Evolutionary conservation across 2,113 vertebrate genomes (phyloP), one percentile per base, ranked within the genome.

Genomic region (Paramisgurnus dabryanus): DNA sequence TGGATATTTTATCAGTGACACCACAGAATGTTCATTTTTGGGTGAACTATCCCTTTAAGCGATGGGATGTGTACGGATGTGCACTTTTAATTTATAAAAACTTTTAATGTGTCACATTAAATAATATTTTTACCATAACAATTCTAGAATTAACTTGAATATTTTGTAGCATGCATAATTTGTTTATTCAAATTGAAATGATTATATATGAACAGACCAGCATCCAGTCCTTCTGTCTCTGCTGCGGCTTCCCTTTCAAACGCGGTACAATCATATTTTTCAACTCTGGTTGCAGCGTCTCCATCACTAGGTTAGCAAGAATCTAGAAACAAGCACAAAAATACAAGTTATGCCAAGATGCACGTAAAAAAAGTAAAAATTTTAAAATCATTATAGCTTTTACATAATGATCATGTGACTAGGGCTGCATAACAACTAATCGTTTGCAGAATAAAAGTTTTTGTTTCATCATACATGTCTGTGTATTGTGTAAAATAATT

Each of bases 271-370:
- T 97, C 85, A 92, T 82, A 0, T 80, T 93, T 84, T 92, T 89
- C 81, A 99, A 92, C 76, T 96, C 95, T 0, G 95, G 93, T 3
- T 94, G 91, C 78, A 98, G 93, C 27, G 90, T 92, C 88, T 99
- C 97, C 97, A 98, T 98, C 89, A 96, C 97, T 88, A 99, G 91
- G 90, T 98, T 99, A 83, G 95, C 94, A 84, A 98, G 90, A 73
- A 99, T 94, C 97, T 99, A 77, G 10, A 85, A 8, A 70, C 12
- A 75, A 11, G 58, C 22, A 49, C 0, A 27, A 7, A 47, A 1
- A 47, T 4, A 55, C 6, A 18, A 5, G 17, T 2, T n/a, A 58
- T n/a, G 7, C 45, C 55, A n/a, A 7, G 6, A 65, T 12, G 34
- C 34, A 57, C 3, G 66, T 45, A 64, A 5, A 41, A 60, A 41